Percentiles rank a stretch among this genome's conserved stretches.
Conservation (phyloP, 2,888 invertebrate genomes). For the Heliconius ismenius region DNA sequence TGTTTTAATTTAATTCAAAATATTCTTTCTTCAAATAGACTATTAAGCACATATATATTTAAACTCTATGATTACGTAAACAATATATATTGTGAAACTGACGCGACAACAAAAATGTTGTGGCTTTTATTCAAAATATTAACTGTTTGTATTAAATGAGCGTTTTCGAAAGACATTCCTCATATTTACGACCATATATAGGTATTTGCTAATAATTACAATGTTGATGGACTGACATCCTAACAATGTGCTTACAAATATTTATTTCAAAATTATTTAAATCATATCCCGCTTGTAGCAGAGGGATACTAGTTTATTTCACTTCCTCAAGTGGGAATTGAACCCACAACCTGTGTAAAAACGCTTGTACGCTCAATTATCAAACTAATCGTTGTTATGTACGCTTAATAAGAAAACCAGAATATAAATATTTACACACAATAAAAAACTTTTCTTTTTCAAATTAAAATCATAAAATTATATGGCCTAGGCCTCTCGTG, state of each 20-base stretch:
- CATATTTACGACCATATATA: constrained; percentile 12
- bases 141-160: constrained; percentile 1
- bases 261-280: background rate
- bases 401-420: background rate
- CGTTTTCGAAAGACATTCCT: constrained; percentile 14
- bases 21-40: too few relatives aligned
- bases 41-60: background rate
- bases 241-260: constrained; percentile 2
- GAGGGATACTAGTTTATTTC: too few relatives aligned
- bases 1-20: too few relatives aligned
- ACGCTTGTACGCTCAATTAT: background rate
- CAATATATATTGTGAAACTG: constrained; percentile 21
- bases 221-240: constrained; percentile 12
- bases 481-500: background rate
- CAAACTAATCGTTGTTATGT: background rate
- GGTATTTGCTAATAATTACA: constrained; percentile 23
- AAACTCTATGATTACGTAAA: background rate
- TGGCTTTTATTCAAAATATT: constrained; percentile 13
- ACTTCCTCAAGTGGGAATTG: too few relatives aligned
- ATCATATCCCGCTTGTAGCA: too few relatives aligned
- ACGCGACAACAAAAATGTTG: constrained; percentile 22
- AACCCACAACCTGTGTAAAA: too few relatives aligned
- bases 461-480: background rate
- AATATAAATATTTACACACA: background rate
- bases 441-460: background rate